Evolutionary conservation across 2,797 vertebrate genomes (phyloP).

Genomic region (Tauraco hartlaubi): DNA sequence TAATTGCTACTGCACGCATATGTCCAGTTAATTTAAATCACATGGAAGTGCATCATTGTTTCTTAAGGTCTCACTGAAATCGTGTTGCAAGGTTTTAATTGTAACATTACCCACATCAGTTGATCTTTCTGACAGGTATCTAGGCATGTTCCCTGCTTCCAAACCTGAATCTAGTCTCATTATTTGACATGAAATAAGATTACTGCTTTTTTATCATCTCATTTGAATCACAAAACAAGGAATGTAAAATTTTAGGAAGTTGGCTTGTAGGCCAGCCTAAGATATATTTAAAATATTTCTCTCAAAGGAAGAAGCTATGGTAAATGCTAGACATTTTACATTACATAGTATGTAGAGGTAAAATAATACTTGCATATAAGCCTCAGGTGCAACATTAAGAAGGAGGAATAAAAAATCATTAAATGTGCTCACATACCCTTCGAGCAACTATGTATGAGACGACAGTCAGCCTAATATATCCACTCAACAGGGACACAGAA

Average conservation of each 20-base stretch:
- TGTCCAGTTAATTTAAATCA: conserved; percentile 69
- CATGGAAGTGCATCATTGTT: conserved; percentile 34
- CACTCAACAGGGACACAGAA: neutral
- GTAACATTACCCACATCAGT: neutral
- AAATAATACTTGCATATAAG: neutral
- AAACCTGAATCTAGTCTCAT: neutral
- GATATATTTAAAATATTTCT: neutral
- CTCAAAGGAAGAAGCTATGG: neutral
- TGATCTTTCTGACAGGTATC: neutral
- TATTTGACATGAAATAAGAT: neutral
- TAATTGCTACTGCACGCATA: conserved; percentile 28
- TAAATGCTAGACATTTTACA: neutral
- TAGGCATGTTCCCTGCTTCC: neutral
- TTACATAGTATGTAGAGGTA: neutral
- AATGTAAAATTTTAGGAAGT: conserved; percentile 20
- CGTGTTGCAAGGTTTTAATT: neutral
- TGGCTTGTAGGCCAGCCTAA: neutral
- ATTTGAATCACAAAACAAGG: conserved; percentile 42
- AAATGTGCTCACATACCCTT: neutral
- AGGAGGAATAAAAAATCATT: neutral
- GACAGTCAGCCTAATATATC: neutral
- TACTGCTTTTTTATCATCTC: conserved; percentile 4
- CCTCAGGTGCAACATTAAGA: neutral
- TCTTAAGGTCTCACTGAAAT: conserved; percentile 12
- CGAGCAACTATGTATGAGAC: neutral